Percentiles rank a stretch among this genome's conserved stretches.
phyloP scores from a whole-genome alignment of 2,888 invertebrate species.

The Galerucella calmariensis region DNA sequence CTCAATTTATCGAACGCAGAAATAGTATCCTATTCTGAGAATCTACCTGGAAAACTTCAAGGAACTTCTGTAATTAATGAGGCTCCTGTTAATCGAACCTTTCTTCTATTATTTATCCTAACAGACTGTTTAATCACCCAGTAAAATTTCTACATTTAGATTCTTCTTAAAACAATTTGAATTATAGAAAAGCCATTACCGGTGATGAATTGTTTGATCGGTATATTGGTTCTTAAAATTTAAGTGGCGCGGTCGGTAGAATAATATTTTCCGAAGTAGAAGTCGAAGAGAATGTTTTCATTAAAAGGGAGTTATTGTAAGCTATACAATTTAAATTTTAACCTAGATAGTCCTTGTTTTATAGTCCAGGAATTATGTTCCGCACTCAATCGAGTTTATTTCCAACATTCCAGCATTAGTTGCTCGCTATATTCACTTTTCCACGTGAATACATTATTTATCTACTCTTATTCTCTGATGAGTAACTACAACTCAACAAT shows the following conservation, averaged over 20 bases:
- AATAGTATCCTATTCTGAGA: neutral
- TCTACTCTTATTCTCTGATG: no score
- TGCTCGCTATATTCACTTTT: no score
- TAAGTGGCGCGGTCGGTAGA: constrained; percentile 14
- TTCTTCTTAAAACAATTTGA: constrained; percentile 44
- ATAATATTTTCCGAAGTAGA: constrained; percentile 7
- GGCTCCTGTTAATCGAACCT: constrained; percentile 49
- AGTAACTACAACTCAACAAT: no score
- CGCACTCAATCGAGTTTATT: no score
- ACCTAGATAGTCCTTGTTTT: neutral
- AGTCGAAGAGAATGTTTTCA: constrained; percentile 4
- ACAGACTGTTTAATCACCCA: constrained; percentile 53
- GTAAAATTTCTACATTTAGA: constrained; percentile 37
- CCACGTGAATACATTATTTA: no score
- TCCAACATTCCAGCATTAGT: no score
- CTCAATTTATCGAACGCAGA: neutral
- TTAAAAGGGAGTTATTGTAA: neutral
- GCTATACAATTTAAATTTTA: neutral
- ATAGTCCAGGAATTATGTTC: neutral
- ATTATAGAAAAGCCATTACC: constrained; percentile 34
- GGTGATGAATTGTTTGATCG: constrained; percentile 31
- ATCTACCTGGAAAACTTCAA: constrained; percentile 43
- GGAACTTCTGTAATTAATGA: constrained; percentile 55
- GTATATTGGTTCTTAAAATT: constrained; percentile 26
- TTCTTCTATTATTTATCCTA: constrained; percentile 53